Percentiles rank a stretch among this genome's conserved stretches.
Evolutionary conservation across 64 coral and sea anemone genomes (phyloP).

Genomic region (Pocillopora damicornis): DNA sequence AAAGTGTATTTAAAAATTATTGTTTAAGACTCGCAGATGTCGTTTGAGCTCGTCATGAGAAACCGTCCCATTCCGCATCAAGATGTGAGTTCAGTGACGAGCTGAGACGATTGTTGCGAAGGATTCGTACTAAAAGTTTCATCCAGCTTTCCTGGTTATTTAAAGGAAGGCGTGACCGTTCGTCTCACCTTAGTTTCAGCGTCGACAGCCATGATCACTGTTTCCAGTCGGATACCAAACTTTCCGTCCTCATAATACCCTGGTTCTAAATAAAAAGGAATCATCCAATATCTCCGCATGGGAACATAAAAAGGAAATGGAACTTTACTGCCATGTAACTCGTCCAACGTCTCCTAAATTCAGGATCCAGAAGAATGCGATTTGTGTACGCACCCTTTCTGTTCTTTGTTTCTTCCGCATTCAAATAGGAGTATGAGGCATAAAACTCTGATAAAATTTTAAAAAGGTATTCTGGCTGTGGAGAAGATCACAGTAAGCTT

Average conservation of each 20-base stretch:
- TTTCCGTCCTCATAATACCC: constrained; percentile 86
- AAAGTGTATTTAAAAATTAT: too few species aligned
- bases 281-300: too few species aligned
- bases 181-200: constrained; percentile 62
- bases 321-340: not conserved
- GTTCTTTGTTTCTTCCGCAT: too few species aligned
- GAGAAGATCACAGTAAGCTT: not conserved
- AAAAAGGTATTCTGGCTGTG: not conserved
- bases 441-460: too few species aligned
- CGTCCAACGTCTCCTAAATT: not conserved
- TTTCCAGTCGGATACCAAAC: constrained; percentile 90
- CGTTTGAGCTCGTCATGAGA: too few species aligned
- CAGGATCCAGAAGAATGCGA: too few species aligned
- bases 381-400: too few species aligned
- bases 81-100: not conserved
- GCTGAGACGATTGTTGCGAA: not conserved
- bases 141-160: not conserved
- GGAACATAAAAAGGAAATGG: not conserved
- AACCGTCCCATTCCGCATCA: too few species aligned
- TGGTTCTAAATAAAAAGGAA: constrained; percentile 57
- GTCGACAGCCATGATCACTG: constrained; percentile 53
- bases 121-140: not conserved
- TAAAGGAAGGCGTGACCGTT: not conserved
- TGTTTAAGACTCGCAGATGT: too few species aligned
- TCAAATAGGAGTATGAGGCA: too few species aligned